A percentile compares a stretch with the other conserved stretches of the same genome.
Evolutionary conservation across 2,113 vertebrate species (phyloP).

Genomic region (Otocyon megalotis): DNA sequence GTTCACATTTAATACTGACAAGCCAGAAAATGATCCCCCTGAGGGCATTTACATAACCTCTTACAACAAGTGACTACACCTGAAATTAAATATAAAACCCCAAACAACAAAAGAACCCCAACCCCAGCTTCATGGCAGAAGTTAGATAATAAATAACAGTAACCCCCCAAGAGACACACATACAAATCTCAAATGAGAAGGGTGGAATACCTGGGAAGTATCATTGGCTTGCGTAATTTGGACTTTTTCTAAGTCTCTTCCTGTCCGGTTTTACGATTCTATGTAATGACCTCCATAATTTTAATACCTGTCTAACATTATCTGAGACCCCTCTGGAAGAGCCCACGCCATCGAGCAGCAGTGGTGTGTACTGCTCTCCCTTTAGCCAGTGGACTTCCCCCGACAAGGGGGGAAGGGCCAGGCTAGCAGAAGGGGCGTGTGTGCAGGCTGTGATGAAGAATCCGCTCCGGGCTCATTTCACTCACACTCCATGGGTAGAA

Average conservation of each 20-base stretch:
- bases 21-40: not conserved
- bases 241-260: slow-evolving; percentile 43
- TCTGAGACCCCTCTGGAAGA: not conserved
- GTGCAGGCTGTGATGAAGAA: not conserved
- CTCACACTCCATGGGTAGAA: not conserved
- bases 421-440: not conserved
- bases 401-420: not conserved
- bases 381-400: not conserved
- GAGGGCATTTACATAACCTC: not conserved
- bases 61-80: not conserved
- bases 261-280: not conserved
- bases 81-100: not conserved
- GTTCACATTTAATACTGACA: slow-evolving; percentile 50
- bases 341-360: not conserved
- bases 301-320: not conserved
- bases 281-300: not conserved
- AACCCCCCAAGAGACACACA: not conserved
- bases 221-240: slow-evolving; percentile 3
- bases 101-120: not conserved
- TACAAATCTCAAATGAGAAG: not conserved
- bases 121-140: not conserved
- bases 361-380: not conserved
- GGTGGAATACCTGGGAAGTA: not conserved
- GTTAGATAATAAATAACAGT: slow-evolving; percentile 16
- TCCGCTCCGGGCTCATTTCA: not conserved